Base-by-base conservation (phyloP, 2,113 vertebrate genomes). In the Megaptera novaeangliae region DNA sequence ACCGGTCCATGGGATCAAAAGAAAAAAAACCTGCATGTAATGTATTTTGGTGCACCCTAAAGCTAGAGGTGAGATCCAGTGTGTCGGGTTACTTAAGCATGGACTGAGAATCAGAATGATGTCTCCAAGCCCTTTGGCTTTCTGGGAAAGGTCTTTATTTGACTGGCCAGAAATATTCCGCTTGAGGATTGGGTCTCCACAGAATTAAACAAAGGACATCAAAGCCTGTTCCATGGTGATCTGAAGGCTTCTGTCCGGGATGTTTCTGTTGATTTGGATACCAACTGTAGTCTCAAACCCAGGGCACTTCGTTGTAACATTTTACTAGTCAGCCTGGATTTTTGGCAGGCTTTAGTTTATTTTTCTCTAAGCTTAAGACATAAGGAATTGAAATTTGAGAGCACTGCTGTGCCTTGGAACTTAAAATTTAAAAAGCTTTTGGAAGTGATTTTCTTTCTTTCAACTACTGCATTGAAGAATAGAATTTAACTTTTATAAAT, bases 351-450 rank as follows among this genome's bases (percentile, higher is more conserved):
- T 96, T 95, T 97, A 88, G 80, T 94, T 96, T 96, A 80, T 97
- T 98, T 97, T 95, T 94, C 94, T 95, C 95, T 92, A 93, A 97
- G 92, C 63, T 95, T 71, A 11, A 92, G 71, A 93, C 49, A 95
- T 88, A 91, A 91, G 87, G 81, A 93, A 95, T 93, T 97, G 97
- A 97, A 97, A 98, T 96, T 96, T 87, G 95, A 98, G 96, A 95
- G 82, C 39, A 83, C 91, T 85, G 27, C 84, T 68, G 23, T 93
- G 84, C 88, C 74, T 96, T 97, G 77, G 77, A 96, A 98, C 85
- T 95, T 94, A 64, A 93, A 74, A 72, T 91, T 75, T 31, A 34
- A 81, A 96, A 93, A 46, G 52, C 66, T 66, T 41, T 96, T 80
- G 85, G 59, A 88, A 63, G 57, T 75, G 72, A 75, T 66, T 59